Percentiles rank a stretch among this genome's conserved stretches.
These are phyloP conservation scores for Leptopilina boulardi DNA, from an alignment of 1,140 invertebrate species.

Conservation along the genomic window DNA sequence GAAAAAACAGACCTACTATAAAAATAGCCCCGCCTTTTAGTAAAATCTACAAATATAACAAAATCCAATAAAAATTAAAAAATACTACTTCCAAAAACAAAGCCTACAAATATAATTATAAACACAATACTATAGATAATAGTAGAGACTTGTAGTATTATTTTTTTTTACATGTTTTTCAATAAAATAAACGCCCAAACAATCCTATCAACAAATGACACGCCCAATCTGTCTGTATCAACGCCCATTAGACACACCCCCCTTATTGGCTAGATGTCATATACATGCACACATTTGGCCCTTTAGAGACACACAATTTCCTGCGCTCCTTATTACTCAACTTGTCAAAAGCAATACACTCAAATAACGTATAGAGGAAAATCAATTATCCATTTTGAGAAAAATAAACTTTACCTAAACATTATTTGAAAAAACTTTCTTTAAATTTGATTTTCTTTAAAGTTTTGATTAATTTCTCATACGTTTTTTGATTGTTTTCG, in stretches of 20 bases:
- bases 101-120: no score
- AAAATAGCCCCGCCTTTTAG: no score
- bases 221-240: background rate
- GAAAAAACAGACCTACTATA: no score
- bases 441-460: no score
- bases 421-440: background rate
- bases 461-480: no score
- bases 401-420: background rate
- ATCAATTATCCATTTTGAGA: background rate
- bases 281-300: background rate
- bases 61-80: no score
- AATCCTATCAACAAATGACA: background rate
- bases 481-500: no score
- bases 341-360: background rate
- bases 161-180: background rate
- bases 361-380: background rate
- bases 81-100: no score
- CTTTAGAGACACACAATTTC: constrained; percentile 8
- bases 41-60: no score
- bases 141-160: no score
- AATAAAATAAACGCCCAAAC: background rate
- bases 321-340: background rate
- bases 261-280: background rate
- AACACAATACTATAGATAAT: no score
- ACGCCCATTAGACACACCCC: constrained; percentile 15